phyloP scores from a whole-genome alignment of 2,113 vertebrate species.

The Halcyon senegalensis region DNA sequence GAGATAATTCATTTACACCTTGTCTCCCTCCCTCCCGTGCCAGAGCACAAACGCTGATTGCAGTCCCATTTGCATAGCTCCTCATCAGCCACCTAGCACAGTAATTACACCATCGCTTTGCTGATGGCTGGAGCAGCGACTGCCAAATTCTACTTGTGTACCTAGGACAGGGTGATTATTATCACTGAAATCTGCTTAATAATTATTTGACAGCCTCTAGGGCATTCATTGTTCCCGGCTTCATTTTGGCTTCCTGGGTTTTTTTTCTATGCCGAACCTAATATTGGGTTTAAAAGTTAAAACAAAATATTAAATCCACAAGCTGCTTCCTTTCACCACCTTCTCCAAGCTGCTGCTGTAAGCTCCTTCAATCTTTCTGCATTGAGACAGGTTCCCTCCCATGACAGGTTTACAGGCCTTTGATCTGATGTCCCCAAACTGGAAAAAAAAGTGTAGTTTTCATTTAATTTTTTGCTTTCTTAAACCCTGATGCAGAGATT shows the following conservation, averaged over 20 bases:
- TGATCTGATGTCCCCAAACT: not conserved
- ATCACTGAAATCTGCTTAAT: conserved; percentile 16
- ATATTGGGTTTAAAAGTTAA: not conserved
- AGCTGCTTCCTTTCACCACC: not conserved
- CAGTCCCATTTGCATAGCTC: not conserved
- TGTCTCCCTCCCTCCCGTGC: not conserved
- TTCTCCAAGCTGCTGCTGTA: not conserved
- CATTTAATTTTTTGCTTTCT: not conserved
- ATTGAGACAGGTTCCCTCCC: not conserved
- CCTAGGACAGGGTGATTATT: not conserved
- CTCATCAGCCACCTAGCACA: conserved; percentile 19
- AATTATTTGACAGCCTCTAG: conserved; percentile 26
- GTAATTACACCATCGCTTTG: not conserved
- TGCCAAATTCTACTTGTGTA: not conserved
- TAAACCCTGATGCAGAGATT: not conserved
- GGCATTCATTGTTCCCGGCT: not conserved
- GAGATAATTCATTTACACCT: not conserved
- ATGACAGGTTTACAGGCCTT: not conserved
- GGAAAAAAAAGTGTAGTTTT: not conserved
- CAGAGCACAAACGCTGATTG: not conserved
- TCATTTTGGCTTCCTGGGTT: not conserved
- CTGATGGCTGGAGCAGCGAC: not conserved
- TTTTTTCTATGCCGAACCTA: not conserved
- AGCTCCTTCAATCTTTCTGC: not conserved
- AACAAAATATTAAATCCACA: not conserved